A percentile compares a stretch with the other conserved stretches of the same genome.
Evolutionary conservation across 2,113 vertebrate species (phyloP).

Genomic region (Chloebia gouldiae): DNA sequence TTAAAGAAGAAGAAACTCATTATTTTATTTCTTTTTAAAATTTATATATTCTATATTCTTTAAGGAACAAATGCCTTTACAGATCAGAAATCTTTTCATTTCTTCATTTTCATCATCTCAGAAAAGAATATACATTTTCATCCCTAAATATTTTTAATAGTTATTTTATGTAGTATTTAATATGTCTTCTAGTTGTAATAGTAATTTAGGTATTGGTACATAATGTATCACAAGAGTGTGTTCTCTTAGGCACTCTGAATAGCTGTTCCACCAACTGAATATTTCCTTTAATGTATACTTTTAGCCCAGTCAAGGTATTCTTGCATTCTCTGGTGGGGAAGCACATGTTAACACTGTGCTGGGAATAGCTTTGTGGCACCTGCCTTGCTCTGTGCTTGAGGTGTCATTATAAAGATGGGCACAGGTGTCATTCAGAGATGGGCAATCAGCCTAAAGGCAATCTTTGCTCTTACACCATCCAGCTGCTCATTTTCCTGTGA

Average conservation of each 20-base stretch:
- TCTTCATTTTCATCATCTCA: background rate
- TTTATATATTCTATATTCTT: background rate
- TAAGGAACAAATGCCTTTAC: background rate
- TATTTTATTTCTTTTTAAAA: background rate
- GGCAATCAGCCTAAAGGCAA: background rate
- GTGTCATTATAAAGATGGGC: background rate
- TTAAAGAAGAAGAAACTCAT: background rate
- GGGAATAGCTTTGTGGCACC: background rate
- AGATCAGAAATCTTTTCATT: background rate
- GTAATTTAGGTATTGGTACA: background rate
- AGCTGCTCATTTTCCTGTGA: background rate
- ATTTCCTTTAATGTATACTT: background rate
- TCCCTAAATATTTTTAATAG: background rate
- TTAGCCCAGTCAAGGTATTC: background rate
- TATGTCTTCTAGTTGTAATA: background rate
- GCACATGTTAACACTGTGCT: background rate
- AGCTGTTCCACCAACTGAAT: background rate
- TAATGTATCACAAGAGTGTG: background rate
- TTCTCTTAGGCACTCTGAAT: background rate
- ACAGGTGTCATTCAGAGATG: background rate
- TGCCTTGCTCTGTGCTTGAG: background rate
- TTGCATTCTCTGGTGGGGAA: background rate
- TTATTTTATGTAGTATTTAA: background rate
- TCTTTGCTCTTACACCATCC: background rate
- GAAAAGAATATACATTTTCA: background rate